Evolutionary conservation across 37 sponge, comb jelly and placozoan species (phyloP).

Genomic region (Spongilla lacustris): DNA sequence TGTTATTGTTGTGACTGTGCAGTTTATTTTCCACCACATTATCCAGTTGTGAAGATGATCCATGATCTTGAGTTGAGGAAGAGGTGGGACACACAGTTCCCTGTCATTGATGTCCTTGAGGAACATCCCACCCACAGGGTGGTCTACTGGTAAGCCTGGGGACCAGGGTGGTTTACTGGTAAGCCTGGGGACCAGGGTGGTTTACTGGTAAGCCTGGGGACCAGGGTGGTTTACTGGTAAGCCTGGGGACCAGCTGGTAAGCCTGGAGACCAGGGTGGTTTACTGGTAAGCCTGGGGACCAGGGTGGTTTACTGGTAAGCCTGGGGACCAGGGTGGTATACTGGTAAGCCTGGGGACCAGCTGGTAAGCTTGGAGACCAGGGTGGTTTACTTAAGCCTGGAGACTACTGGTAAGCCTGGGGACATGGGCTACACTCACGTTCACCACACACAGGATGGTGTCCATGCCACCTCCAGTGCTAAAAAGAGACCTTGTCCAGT

Average conservation of each 20-base stretch:
- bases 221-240: slow-evolving; percentile 70
- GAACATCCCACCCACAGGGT: slow-evolving; percentile 44
- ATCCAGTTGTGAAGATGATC: slow-evolving; percentile 54
- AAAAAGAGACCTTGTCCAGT: slow-evolving; percentile 54
- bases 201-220: too few species aligned
- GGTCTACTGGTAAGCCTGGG: slow-evolving; percentile 57
- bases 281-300: neutral
- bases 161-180: neutral
- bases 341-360: neutral
- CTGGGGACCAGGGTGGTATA: neutral
- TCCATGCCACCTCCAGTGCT: slow-evolving; percentile 42
- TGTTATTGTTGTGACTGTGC: too few species aligned
- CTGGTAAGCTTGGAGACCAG: too few species aligned
- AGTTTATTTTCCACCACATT: neutral
- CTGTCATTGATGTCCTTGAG: slow-evolving; percentile 57
- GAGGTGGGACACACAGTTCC: slow-evolving; percentile 61
- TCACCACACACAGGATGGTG: slow-evolving; percentile 24
- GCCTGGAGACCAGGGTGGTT: too few species aligned
- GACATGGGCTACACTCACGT: too few species aligned
- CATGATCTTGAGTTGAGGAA: slow-evolving; percentile 25
- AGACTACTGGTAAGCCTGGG: neutral
- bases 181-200: neutral
- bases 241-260: neutral
- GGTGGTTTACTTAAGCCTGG: slow-evolving; percentile 50
- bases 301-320: slow-evolving; percentile 65